A percentile compares a stretch with the other conserved stretches of the same genome.
phyloP scores from a whole-genome alignment of 2,888 invertebrate species.

The Drosophila dives region DNA sequence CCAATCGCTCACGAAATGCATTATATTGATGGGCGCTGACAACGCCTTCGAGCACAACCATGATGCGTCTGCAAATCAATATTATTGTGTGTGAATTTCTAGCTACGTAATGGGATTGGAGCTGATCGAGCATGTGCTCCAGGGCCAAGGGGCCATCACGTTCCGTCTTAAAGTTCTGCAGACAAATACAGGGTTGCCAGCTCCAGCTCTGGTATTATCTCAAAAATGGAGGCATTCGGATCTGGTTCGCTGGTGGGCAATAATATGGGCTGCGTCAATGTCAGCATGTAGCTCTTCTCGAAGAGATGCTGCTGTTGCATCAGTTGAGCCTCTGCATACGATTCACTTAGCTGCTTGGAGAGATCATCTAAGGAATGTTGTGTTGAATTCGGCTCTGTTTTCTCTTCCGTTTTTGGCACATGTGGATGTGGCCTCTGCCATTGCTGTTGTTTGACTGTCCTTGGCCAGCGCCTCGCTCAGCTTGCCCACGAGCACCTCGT shows the following conservation, averaged over 20 bases:
- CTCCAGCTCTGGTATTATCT: conserved; percentile 89
- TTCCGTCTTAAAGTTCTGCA: no score
- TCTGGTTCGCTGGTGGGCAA: conserved; percentile 22
- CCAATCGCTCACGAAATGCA: conserved; percentile 89
- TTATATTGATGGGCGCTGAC: conserved; percentile 91
- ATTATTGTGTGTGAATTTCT: not conserved
- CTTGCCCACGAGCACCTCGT: conserved; percentile 87
- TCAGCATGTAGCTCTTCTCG: conserved; percentile 89
- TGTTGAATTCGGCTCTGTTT: not conserved
- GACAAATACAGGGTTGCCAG: conserved; percentile 89
- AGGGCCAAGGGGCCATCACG: conserved; percentile 90
- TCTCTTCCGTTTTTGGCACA: conserved; percentile 14
- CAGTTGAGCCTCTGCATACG: conserved; percentile 83
- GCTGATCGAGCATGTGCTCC: conserved; percentile 88
- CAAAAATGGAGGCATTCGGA: conserved; percentile 85
- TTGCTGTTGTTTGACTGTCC: conserved; percentile 53
- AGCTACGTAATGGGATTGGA: conserved; percentile 91
- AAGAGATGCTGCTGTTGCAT: conserved; percentile 85
- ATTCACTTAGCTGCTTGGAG: conserved; percentile 74
- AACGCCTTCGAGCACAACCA: conserved; percentile 92
- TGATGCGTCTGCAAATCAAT: conserved; percentile 86
- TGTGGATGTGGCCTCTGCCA: conserved; percentile 33
- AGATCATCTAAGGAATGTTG: conserved; percentile 71
- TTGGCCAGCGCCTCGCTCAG: conserved; percentile 86
- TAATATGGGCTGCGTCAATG: conserved; percentile 87